Evolutionary conservation across 1,140 invertebrate genomes (phyloP).

Genomic region (Drosophila subobscura): DNA sequence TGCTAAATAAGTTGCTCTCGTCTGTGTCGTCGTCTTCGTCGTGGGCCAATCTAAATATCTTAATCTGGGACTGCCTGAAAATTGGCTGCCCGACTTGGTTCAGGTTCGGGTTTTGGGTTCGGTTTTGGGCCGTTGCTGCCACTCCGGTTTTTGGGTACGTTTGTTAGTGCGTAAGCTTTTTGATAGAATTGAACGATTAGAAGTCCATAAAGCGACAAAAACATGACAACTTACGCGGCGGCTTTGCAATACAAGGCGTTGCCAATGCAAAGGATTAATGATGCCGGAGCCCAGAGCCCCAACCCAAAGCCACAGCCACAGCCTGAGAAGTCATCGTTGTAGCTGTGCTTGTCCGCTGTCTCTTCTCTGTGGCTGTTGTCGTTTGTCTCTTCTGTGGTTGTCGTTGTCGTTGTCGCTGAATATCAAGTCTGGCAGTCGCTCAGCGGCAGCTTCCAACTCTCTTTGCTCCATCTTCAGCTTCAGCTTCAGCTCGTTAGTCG

Average conservation of each 20-base stretch:
- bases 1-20: slow-evolving; percentile 65
- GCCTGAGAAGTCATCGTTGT: too few species aligned
- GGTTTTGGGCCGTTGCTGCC: slow-evolving; percentile 8
- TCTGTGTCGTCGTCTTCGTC: slow-evolving; percentile 35
- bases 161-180: slow-evolving; percentile 83
- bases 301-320: too few species aligned
- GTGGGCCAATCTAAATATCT: slow-evolving; percentile 82
- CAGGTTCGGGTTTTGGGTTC: slow-evolving; percentile 18
- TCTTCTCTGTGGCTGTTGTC: slow-evolving; percentile 4
- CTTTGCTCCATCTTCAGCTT: slow-evolving; percentile 15
- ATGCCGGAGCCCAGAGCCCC: slow-evolving; percentile 42
- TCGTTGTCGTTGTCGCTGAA: slow-evolving; percentile 46
- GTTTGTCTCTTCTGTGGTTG: background rate
- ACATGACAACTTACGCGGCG: slow-evolving; percentile 82
- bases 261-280: slow-evolving; percentile 80
- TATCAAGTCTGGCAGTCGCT: slow-evolving; percentile 78
- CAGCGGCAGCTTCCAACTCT: slow-evolving; percentile 38
- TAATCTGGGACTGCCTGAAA: slow-evolving; percentile 74
- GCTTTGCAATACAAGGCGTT: slow-evolving; percentile 69
- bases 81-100: slow-evolving; percentile 48
- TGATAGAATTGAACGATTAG: slow-evolving; percentile 84
- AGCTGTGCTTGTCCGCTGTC: slow-evolving; percentile 15
- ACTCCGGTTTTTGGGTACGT: slow-evolving; percentile 59
- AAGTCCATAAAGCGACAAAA: slow-evolving; percentile 84
- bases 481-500: slow-evolving; percentile 73